Evolutionary conservation across 2,888 invertebrate species (phyloP).

Genomic region (Clepsis dumicolana): DNA sequence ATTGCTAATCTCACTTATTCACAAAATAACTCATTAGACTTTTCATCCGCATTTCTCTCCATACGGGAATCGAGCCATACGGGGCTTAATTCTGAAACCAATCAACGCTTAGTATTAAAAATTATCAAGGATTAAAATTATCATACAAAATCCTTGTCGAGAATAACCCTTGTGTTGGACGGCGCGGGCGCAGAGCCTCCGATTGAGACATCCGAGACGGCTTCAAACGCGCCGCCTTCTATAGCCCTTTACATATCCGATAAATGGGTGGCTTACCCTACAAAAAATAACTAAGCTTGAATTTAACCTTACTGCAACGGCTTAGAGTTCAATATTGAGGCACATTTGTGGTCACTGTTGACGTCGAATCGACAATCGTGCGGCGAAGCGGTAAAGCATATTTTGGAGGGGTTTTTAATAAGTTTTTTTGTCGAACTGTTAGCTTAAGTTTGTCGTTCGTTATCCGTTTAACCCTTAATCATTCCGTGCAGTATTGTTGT

Average conservation of each 20-base stretch:
- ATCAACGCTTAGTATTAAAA: slow-evolving; percentile 32
- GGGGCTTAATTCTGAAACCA: not conserved
- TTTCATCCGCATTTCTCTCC: not conserved
- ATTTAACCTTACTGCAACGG: not conserved
- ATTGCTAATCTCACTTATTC: too few species aligned
- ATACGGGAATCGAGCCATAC: not conserved
- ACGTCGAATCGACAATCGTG: slow-evolving; percentile 42
- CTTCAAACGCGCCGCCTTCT: slow-evolving; percentile 81
- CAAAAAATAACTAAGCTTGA: slow-evolving; percentile 39
- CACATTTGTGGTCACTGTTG: not conserved
- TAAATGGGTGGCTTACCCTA: slow-evolving; percentile 57
- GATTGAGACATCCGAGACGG: slow-evolving; percentile 83
- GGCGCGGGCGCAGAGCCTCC: slow-evolving; percentile 58
- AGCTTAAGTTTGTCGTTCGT: slow-evolving; percentile 56
- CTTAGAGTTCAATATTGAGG: slow-evolving; percentile 7
- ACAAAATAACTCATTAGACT: not conserved
- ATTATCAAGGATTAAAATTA: slow-evolving; percentile 39
- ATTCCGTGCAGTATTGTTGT: slow-evolving; percentile 75
- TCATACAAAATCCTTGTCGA: slow-evolving; percentile 39
- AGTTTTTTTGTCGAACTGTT: slow-evolving; percentile 43
- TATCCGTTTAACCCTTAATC: slow-evolving; percentile 81
- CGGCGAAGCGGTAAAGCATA: slow-evolving; percentile 46
- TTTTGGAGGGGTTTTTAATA: slow-evolving; percentile 41
- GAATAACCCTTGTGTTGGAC: slow-evolving; percentile 62
- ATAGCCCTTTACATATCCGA: slow-evolving; percentile 72